Percentiles rank a stretch among this genome's conserved stretches.
phyloP scores from a whole-genome alignment of 1,140 invertebrate species.

The Diachasma alloeum region DNA sequence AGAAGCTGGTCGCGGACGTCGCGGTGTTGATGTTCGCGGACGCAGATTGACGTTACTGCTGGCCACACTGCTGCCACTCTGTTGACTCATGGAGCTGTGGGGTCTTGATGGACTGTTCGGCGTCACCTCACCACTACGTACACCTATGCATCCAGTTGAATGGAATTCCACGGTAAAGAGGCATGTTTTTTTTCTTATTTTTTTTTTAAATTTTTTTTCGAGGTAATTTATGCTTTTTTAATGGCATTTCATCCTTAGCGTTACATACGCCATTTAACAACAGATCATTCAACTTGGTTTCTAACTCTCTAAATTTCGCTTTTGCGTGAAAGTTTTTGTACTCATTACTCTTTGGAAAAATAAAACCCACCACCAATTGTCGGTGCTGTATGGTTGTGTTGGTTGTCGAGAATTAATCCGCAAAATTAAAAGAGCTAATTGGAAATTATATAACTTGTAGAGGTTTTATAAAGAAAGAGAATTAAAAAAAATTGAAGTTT shows the following conservation, averaged over 20 bases:
- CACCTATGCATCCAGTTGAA: slow-evolving; percentile 58
- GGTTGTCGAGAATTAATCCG: not conserved
- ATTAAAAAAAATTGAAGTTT: slow-evolving; percentile 32
- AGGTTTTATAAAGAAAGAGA: not conserved
- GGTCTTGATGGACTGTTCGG: slow-evolving; percentile 80
- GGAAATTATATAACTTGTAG: slow-evolving; percentile 26
- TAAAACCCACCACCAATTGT: not conserved
- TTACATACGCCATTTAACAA: not conserved
- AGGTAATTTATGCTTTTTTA: not conserved
- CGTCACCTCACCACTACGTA: slow-evolving; percentile 76
- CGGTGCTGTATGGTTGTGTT: not conserved
- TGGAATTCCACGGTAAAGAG: slow-evolving; percentile 46
- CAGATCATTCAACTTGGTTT: not conserved
- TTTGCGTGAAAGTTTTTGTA: not conserved
- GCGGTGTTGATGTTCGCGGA: slow-evolving; percentile 67
- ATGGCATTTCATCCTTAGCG: not conserved
- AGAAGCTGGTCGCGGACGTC: slow-evolving; percentile 80
- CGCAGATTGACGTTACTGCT: slow-evolving; percentile 68
- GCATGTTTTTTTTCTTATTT: too few species aligned
- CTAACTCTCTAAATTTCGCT: not conserved
- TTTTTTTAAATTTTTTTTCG: slow-evolving; percentile 10
- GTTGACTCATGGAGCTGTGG: slow-evolving; percentile 80
- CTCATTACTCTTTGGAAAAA: not conserved
- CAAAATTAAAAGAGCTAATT: not conserved
- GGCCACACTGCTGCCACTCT: slow-evolving; percentile 69